phyloP scores from a whole-genome alignment of 2,113 vertebrate species.

The Bucco capensis region DNA sequence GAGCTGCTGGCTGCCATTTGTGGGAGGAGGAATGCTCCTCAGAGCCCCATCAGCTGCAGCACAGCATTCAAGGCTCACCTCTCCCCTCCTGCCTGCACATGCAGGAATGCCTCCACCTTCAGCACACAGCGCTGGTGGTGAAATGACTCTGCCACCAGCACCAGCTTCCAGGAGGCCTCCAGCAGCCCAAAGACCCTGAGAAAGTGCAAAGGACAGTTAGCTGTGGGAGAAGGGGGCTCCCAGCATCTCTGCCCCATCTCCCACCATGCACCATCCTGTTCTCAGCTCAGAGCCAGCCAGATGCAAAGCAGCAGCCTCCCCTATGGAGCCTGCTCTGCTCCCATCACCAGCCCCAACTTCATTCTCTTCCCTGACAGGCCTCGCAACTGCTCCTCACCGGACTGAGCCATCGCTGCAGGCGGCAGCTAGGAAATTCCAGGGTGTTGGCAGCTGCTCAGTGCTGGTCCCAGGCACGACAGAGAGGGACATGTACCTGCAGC shows the following conservation, averaged over 20 bases:
- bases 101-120: conserved; percentile 80
- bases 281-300: background rate
- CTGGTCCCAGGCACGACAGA: conserved; percentile 63
- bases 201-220: background rate
- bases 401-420: conserved; percentile 92
- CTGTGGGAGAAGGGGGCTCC: background rate
- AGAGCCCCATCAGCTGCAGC: rapidly evolving
- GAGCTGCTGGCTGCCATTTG: background rate
- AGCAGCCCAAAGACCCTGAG: conserved; percentile 83
- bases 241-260: background rate
- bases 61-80: conserved; percentile 66
- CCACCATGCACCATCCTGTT: rapidly evolving
- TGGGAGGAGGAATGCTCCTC: rapidly evolving
- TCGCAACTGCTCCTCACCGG: conserved; percentile 68
- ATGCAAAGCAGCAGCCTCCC: rapidly evolving
- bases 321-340: background rate
- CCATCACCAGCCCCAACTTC: background rate
- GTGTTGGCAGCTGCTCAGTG: background rate
- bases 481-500: conserved; percentile 88
- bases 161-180: conserved; percentile 71
- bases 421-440: conserved; percentile 75
- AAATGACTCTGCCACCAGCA: conserved; percentile 86
- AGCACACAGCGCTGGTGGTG: conserved; percentile 92
- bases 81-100: conserved; percentile 29
- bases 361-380: background rate